Base-by-base conservation (phyloP, 1,140 invertebrate species). In the Cyphomyrmex costatus region DNA sequence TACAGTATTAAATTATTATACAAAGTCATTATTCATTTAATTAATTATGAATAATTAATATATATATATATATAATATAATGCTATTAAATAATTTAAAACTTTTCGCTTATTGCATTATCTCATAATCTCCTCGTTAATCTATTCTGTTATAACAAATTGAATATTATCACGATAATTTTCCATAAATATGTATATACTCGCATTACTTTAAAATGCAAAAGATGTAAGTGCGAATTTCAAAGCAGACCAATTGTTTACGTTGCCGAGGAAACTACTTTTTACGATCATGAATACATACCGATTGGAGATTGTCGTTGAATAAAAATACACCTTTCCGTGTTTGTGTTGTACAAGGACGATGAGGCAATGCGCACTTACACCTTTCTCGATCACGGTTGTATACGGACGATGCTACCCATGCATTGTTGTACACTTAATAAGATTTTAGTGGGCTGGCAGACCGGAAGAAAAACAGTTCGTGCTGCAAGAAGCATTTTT, bases 291-390 rank as follows among this genome's bases (percentile, higher is more conserved):
- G 46, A 79, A 66, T 79, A 79, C 10, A 12, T 42, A 66, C 6
- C 10, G n/a, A n/a, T 36, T 10, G 19, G 42, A 56, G 49, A 80
- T 80, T 19, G 24, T 56, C 16, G 16, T 14, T 10, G 21, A 68
- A 56, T 70, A 60, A 80, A 58, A 42, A 70, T 56, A 68, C n/a
- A 19, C 6, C 30, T 24, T 70, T 70, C 16, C 46, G 61, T n/a
- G 8, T 66, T 79, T 49, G 78, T 70, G 49, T 36, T 3, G 33
- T 42, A 16, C 78, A 80, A 80, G 78, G 33, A 80, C 63, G 63
- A 68, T 36, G 61, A 68, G n/a, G 14, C n/a, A 36, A 53, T 53
- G 16, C 30, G 30, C 42, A 65, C n/a, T 80, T 70, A 46, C 10
- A 49, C 33, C 30, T 65, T 30, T 78, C 16, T 46, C n/a, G 24